Base-by-base conservation (phyloP, 2,113 vertebrate genomes). In the Stegastes partitus region DNA sequence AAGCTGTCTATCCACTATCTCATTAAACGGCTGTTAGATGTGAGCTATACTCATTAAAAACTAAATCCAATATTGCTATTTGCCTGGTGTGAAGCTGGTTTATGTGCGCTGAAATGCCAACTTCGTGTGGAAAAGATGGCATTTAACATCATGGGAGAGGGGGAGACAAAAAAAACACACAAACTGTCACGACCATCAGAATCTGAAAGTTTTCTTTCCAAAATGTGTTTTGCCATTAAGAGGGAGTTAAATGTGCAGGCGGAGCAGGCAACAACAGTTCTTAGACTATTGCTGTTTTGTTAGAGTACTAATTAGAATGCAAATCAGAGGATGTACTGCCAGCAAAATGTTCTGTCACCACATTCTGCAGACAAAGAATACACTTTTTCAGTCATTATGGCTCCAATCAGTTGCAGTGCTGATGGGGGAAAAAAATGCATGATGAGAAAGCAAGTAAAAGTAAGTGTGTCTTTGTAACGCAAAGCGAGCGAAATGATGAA, bases 311-410 rank as follows among this genome's bases (percentile, higher is more conserved):
- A 89, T 90, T 89, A 83, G 78, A 84, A 88, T 87, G 81, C 71
- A 85, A 89, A 90, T 90, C 67, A 79, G 77, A 69, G 21, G 55
- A 74, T 87, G 74, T 88, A 34, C 77, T 82, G 84, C 82, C 74
- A 87, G 74, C 50, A 59, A 78, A 89, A 82, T 72, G 82, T 81
- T 85, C 82, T 83, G 70, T 82, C 82, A 39, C 75, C 75, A 61
- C 86, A 44, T 84, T 74, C 64, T 68, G 75, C 66, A 47, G 34
- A 74, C 76, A 81, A 68, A 78, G 71, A 77, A 37, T 3, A 47
- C 49, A 68, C 44, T 70, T 85, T 68, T 81, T 65, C 69, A 22
- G 61, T 77, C 77, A 44, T 74, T 75, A 70, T 8, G 3, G n/a
- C 63, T 78, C 73, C 72, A 64, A 74, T 79, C 75, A 49, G 68